These are phyloP conservation scores for Osedax frankpressi DNA, from an alignment of 2,888 invertebrate species.

Conservation along the genomic window DNA sequence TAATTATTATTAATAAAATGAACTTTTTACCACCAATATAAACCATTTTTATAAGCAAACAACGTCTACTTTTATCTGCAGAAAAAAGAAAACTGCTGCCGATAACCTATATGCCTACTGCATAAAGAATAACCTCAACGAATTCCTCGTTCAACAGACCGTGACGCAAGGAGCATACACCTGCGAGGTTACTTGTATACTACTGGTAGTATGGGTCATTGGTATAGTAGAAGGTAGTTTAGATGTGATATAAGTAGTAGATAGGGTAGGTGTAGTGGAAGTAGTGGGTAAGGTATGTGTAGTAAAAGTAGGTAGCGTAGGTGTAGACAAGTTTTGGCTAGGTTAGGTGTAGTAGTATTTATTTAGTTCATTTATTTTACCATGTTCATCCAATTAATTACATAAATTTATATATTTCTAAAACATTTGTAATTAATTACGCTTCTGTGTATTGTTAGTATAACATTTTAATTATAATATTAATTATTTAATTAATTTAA, in stretches of 20 bases:
- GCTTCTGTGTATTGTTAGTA: too few species aligned
- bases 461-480: too few species aligned
- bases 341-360: not conserved
- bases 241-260: not conserved
- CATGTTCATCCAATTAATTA: too few species aligned
- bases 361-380: not conserved
- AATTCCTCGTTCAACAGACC: not conserved
- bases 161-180: not conserved
- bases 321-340: not conserved
- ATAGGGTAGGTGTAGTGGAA: not conserved
- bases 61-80: too few species aligned
- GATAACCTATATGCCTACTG: not conserved
- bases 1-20: too few species aligned
- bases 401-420: too few species aligned
- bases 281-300: not conserved
- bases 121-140: not conserved
- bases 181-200: not conserved
- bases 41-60: too few species aligned
- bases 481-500: too few species aligned
- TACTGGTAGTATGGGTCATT: not conserved
- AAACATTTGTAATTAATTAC: too few species aligned
- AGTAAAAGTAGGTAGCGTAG: not conserved
- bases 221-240: too few species aligned
- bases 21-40: not conserved
- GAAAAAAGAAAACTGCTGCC: not conserved